Evolutionary conservation across 2,113 vertebrate species (phyloP).

Genomic region (Thryonomys swinderianus): DNA sequence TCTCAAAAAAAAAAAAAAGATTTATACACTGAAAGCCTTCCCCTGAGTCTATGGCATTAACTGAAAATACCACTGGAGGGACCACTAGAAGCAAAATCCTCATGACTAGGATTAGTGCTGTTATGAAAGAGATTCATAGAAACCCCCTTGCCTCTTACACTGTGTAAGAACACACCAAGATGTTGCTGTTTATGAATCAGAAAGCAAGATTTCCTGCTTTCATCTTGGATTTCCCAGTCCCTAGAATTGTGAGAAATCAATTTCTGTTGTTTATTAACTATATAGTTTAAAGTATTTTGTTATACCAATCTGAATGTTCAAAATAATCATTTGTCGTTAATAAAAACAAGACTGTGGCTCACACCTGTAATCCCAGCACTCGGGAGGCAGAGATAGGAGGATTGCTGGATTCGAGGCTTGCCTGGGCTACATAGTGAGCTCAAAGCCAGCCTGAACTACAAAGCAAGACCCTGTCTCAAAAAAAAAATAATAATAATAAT

Average conservation of each 20-base stretch:
- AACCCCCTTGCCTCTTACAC: too few species aligned
- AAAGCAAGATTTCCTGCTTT: not conserved
- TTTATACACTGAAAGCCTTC: not conserved
- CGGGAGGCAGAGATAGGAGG: too few species aligned
- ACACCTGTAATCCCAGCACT: too few species aligned
- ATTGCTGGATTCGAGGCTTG: too few species aligned
- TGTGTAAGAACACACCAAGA: not conserved
- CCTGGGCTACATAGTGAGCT: too few species aligned
- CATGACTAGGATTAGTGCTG: not conserved
- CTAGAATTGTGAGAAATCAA: not conserved
- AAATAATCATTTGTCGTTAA: not conserved
- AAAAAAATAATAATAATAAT: too few species aligned
- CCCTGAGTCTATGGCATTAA: not conserved
- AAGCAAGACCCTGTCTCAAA: too few species aligned
- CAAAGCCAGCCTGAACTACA: too few species aligned
- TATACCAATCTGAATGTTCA: not conserved
- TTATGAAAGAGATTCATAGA: not conserved
- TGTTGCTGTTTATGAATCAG: not conserved
- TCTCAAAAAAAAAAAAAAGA: too few species aligned
- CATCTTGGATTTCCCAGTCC: not conserved
- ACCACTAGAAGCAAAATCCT: not conserved
- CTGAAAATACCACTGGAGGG: not conserved
- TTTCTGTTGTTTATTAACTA: not conserved
- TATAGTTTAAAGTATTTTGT: not conserved
- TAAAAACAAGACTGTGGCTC: slow-evolving; percentile 26